Conservation (phyloP, 2,797 vertebrate species). For the Lacerta agilis region DNA sequence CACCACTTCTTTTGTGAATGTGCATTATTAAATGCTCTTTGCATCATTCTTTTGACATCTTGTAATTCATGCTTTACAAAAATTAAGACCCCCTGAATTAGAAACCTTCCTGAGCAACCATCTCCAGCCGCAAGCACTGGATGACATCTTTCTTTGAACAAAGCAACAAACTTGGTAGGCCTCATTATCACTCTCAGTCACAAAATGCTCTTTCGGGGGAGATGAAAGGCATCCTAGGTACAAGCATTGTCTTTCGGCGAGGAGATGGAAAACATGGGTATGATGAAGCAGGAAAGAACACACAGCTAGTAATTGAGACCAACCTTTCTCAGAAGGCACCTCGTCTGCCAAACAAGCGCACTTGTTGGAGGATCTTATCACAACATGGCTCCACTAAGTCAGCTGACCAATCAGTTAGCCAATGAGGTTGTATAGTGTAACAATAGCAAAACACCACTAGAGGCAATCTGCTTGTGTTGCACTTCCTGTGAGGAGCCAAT, state of each 20-base stretch:
- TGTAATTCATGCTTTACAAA: conserved; percentile 95
- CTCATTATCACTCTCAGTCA: conserved; percentile 73
- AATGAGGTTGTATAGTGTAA: background rate
- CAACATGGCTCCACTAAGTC: background rate
- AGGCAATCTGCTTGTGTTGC: background rate
- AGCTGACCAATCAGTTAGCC: background rate
- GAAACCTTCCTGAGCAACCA: conserved; percentile 82
- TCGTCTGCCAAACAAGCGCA: conserved; percentile 6
- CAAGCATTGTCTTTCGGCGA: conserved; percentile 61
- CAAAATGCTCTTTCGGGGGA: conserved; percentile 68
- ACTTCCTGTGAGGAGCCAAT: background rate
- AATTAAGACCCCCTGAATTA: conserved; percentile 90
- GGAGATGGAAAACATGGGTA: conserved; percentile 56
- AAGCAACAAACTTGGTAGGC: conserved; percentile 73
- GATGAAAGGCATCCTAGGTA: conserved; percentile 65
- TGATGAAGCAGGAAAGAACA: conserved; percentile 42
- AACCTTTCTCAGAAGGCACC: conserved; percentile 30
- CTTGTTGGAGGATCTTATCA: background rate
- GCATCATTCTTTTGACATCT: conserved; percentile 97
- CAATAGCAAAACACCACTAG: background rate
- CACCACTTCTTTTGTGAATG: conserved; percentile 91
- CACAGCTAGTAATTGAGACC: conserved; percentile 52
- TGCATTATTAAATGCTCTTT: conserved; percentile 97
- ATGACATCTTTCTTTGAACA: conserved; percentile 76
- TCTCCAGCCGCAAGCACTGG: conserved; percentile 75